Evolutionary conservation across 1,140 invertebrate genomes (phyloP).

Genomic region (Catajapyx aquilonaris): DNA sequence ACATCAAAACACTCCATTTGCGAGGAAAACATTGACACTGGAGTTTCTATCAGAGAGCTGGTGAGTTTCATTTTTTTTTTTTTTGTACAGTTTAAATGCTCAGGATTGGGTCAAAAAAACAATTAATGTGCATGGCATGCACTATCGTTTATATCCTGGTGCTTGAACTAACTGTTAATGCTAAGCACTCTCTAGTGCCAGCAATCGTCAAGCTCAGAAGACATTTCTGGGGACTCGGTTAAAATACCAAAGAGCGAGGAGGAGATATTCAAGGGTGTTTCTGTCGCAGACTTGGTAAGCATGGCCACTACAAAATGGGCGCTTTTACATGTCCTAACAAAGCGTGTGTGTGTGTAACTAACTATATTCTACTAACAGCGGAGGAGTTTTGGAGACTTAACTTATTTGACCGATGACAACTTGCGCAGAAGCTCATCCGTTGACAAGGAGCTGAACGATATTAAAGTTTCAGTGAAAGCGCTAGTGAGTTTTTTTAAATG

Average conservation of each 20-base stretch:
- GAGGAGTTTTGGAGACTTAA: conserved; percentile 37
- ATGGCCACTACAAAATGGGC: not conserved
- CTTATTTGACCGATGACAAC: conserved; percentile 26
- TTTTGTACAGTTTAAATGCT: not conserved
- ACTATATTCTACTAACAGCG: conserved; percentile 26
- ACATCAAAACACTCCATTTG: conserved; percentile 20
- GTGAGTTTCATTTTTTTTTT: conserved; percentile 8
- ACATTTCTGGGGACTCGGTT: conserved; percentile 1
- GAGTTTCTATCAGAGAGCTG: conserved; percentile 11
- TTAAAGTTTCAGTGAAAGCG: conserved; percentile 28
- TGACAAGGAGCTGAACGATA: not conserved
- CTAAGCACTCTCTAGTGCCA: not conserved
- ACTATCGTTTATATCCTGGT: conserved; percentile 1
- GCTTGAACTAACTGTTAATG: not conserved
- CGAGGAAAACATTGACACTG: conserved; percentile 17
- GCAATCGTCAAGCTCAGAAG: conserved; percentile 7
- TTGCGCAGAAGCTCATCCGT: conserved; percentile 2
- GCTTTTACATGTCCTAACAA: conserved; percentile 1
- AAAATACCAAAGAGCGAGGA: not conserved
- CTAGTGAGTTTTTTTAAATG: conserved; percentile 25
- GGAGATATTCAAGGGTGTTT: conserved; percentile 3
- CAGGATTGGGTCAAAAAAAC: not conserved
- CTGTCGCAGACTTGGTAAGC: conserved; percentile 6
- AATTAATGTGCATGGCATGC: conserved; percentile 7
- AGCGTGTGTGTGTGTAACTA: conserved; percentile 1